phyloP scores from a whole-genome alignment of 2,797 vertebrate genomes.

The Nannoperca australis region DNA sequence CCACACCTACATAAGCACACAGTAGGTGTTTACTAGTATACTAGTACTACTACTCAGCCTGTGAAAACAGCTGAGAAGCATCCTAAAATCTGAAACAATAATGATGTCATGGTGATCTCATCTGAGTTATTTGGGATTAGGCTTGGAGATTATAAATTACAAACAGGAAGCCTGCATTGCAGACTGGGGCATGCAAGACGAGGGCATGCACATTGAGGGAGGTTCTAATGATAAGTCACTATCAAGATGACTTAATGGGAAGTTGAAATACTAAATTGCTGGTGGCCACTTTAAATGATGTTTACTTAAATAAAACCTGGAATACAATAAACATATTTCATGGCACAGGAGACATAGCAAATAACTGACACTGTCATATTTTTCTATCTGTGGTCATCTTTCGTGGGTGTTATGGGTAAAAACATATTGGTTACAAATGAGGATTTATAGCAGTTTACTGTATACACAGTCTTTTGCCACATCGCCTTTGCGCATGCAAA shows the following conservation, averaged over 20 bases:
- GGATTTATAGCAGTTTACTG: conserved; percentile 49
- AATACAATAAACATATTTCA: background rate
- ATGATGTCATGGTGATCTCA: too few species aligned
- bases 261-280: background rate
- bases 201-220: background rate
- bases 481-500: conserved; percentile 6
- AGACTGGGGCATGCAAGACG: background rate
- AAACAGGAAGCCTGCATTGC: too few species aligned
- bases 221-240: background rate
- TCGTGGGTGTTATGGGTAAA: conserved; percentile 60
- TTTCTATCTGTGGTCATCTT: background rate
- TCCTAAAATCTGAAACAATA: too few species aligned
- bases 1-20: too few species aligned
- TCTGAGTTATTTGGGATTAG: too few species aligned
- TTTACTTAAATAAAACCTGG: background rate
- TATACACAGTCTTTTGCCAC: conserved; percentile 52
- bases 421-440: conserved; percentile 60
- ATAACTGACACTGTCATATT: background rate
- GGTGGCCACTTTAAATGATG: background rate
- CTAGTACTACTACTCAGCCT: too few species aligned
- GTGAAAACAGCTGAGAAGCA: too few species aligned
- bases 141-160: too few species aligned
- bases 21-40: too few species aligned
- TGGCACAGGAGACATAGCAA: background rate
- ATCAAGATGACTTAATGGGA: background rate